Evolutionary conservation across 2,797 vertebrate species (phyloP), one percentile per base, ranked within the genome.

Genomic region (Typhlichthys subterraneus): DNA sequence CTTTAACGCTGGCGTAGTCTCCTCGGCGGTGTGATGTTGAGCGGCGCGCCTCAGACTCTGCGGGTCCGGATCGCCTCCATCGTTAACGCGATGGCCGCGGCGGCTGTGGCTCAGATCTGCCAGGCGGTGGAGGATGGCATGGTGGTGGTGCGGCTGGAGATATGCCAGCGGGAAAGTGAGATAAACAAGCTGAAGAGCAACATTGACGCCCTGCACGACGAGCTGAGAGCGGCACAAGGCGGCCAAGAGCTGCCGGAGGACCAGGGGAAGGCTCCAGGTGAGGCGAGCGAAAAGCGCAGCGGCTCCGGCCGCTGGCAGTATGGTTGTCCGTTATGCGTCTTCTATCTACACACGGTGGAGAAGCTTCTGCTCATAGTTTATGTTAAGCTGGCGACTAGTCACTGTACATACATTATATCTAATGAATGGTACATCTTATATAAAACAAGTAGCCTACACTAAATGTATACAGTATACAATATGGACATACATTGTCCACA

Each of bases 81-180:
- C 19, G 79, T 93, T 70, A 89, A 92, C 15, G 88, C 79, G 5
- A 70, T 93, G 57, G 83, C 91, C 60, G 85, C 87, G 70, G 86
- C 92, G 0, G 92, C 92, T 19, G 90, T 87, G 79, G 85, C 88
- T 0, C 85, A 93, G 31, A 92, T 93, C 59, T 61, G 85, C 66
- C 89, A 90, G 81, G 85, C 91, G 14, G 87, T 93, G 69, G 92
- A 93, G 47, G 91, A 92, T 9, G 89, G 83, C 15, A 68, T 91
- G 77, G 86, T 88, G 65, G 86, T 90, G 80, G 47, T 92, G 53
- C 85, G 89, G 45, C 49, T 91, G 80, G 88, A 92, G 48, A 72
- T 88, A 70, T 85, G 87, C 46, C 88, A 85, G 68, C 81, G 89
- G 0, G 90, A 92, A 0, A 77, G 53, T 0, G 90, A 92, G 82